These are phyloP conservation scores for Mechanitis messenoides DNA, from an alignment of 2,888 invertebrate genomes.

Conservation along the genomic window DNA sequence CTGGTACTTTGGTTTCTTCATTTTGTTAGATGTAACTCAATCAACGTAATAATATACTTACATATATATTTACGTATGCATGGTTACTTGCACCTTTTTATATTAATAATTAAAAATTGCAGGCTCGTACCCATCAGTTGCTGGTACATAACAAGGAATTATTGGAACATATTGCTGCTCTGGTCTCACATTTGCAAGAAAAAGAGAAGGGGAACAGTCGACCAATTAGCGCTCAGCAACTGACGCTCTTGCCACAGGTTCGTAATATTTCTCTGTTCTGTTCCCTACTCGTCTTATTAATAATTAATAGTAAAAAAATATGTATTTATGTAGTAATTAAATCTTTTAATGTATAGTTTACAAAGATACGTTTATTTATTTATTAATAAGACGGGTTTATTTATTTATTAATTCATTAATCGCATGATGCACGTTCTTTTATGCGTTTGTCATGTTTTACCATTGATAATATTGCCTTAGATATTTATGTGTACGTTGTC, in stretches of 20 bases:
- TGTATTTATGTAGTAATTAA: too few species aligned
- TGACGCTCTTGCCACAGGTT: conserved; percentile 83
- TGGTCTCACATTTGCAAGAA: conserved; percentile 92
- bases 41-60: too few species aligned
- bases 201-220: conserved; percentile 82
- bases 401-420: too few species aligned
- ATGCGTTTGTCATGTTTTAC: conserved; percentile 1
- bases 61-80: too few species aligned
- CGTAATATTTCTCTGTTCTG: conserved; percentile 8
- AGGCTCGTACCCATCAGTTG: conserved; percentile 94
- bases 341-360: too few species aligned
- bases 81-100: neutral
- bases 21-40: too few species aligned
- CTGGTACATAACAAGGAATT: conserved; percentile 96
- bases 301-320: too few species aligned
- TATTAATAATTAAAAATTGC: conserved; percentile 23
- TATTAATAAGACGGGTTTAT: too few species aligned
- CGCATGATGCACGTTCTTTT: neutral
- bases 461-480: neutral
- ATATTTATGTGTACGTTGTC: neutral
- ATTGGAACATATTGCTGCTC: conserved; percentile 93
- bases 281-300: too few species aligned
- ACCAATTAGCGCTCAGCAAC: conserved; percentile 74
- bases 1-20: too few species aligned
- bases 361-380: too few species aligned